Conservation (phyloP, 2,113 vertebrate species). For the Perognathus longimembris region DNA sequence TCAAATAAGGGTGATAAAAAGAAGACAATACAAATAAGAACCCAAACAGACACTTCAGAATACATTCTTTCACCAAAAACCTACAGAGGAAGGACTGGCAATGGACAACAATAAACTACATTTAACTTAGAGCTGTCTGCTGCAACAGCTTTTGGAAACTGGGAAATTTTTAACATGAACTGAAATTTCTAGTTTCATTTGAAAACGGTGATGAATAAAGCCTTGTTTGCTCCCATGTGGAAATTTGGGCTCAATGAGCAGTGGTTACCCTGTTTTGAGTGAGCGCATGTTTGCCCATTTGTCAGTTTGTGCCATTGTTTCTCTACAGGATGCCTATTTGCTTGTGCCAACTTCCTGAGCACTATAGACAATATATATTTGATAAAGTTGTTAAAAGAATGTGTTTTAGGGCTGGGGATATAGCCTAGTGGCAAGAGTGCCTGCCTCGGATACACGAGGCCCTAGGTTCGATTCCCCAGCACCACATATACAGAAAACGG, state of each 20-base stretch:
- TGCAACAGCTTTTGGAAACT: background rate
- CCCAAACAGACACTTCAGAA: background rate
- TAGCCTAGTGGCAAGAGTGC: too few species aligned
- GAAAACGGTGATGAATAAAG: background rate
- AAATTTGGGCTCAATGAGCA: background rate
- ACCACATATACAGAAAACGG: too few species aligned
- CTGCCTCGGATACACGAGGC: too few species aligned
- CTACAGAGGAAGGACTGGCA: background rate
- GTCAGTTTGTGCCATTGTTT: background rate
- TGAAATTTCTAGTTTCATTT: background rate
- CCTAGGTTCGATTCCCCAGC: too few species aligned
- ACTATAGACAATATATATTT: background rate
- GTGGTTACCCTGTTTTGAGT: background rate
- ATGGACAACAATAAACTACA: background rate
- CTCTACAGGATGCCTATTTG: background rate
- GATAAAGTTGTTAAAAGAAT: conserved; percentile 38
- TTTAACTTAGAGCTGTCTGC: background rate
- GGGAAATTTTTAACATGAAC: background rate
- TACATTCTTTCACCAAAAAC: background rate
- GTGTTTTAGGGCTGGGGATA: too few species aligned
- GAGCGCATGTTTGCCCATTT: background rate
- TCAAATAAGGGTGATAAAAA: background rate
- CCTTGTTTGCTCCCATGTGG: background rate
- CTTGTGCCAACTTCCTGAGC: background rate
- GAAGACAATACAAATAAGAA: conserved; percentile 8